Evolutionary conservation across 2,888 invertebrate species (phyloP).

Genomic region (Tetragnatha montana): DNA sequence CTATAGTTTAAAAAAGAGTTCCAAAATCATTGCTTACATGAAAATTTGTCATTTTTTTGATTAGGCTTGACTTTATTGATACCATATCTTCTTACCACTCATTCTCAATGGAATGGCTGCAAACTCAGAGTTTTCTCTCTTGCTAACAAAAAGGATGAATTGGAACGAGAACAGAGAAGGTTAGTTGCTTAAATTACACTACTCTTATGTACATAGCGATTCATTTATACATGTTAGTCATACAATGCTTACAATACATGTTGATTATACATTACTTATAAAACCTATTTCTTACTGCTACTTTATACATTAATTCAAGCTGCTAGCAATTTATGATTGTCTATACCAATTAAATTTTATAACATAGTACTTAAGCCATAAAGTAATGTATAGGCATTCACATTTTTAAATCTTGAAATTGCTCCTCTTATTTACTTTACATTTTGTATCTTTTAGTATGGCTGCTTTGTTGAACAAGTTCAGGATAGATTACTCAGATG

Average conservation of each 20-base stretch:
- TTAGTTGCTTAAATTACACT: not conserved
- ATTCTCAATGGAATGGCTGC: slow-evolving; percentile 88
- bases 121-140: slow-evolving; percentile 90
- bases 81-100: slow-evolving; percentile 89
- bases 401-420: no score
- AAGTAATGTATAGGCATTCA: not conserved
- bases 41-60: not conserved
- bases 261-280: no score
- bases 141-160: slow-evolving; percentile 86
- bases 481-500: slow-evolving; percentile 95
- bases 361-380: not conserved
- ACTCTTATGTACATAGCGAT: no score
- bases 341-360: no score
- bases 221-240: no score
- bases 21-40: not conserved
- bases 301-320: no score
- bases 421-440: not conserved
- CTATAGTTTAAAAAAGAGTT: not conserved
- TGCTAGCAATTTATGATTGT: no score
- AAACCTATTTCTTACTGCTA: no score
- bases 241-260: no score
- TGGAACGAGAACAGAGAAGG: slow-evolving; percentile 89
- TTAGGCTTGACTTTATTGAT: slow-evolving; percentile 86
- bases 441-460: slow-evolving; percentile 83
- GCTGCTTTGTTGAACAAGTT: slow-evolving; percentile 96